Evolutionary conservation across 2,113 vertebrate species (phyloP).

Genomic region (Delphinus delphis): DNA sequence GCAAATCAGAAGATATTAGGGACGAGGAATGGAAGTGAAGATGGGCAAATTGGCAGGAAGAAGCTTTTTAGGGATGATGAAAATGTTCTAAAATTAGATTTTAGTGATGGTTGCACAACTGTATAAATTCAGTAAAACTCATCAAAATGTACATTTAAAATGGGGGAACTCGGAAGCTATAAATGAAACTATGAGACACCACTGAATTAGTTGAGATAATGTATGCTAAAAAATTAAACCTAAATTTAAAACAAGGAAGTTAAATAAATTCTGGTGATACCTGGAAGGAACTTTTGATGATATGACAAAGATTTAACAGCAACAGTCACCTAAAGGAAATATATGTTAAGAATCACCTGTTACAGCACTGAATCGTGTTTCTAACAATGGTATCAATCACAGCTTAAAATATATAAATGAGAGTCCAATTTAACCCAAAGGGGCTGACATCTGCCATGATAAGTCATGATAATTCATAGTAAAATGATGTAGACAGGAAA

Average conservation of each 20-base stretch:
- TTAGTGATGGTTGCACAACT: no score
- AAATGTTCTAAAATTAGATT: not conserved
- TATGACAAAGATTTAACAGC: not conserved
- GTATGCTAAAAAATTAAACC: not conserved
- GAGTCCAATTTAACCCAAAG: not conserved
- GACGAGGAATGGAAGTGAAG: fast-evolving
- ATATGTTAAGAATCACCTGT: not conserved
- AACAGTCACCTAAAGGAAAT: not conserved
- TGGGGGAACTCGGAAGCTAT: not conserved
- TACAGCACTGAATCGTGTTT: not conserved
- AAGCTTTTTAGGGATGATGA: not conserved
- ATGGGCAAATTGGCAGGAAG: not conserved
- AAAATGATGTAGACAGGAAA: not conserved
- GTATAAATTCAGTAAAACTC: not conserved
- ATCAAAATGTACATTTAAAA: not conserved
- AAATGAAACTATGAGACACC: not conserved
- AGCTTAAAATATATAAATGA: not conserved
- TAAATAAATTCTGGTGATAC: not conserved
- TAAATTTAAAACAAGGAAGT: slow-evolving; percentile 11
- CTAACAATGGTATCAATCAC: not conserved
- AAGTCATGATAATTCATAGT: not conserved
- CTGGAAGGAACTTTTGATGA: not conserved
- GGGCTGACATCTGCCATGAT: not conserved
- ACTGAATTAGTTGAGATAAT: not conserved
- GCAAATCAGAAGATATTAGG: not conserved